Base-by-base conservation (phyloP, 2,888 invertebrate species). In the Silvanus unidentatus region DNA sequence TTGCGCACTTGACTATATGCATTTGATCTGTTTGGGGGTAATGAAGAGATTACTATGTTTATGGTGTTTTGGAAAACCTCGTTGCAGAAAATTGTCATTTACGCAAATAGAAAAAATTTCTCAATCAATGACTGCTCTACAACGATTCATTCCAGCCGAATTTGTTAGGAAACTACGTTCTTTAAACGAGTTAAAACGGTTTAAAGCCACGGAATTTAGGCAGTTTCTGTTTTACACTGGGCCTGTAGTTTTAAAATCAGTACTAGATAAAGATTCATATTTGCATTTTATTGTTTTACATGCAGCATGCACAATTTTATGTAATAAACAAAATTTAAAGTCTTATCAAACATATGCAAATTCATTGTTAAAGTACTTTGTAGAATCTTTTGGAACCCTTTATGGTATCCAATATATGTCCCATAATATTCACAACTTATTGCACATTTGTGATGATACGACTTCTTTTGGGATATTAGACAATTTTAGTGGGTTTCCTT, bases 401-500 rank as follows among this genome's bases (percentile, higher is more conserved):
- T 49, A 45, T 40, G 46, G 43, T 14, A 28, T 39, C 38, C 40
- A 53, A 27, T 49, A 43, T 27, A 42, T 52, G 11, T 48, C 53
- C 13, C 47, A 55, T 41, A 54, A 53, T 48, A 47, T 55, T 27
- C 53, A 55, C 42, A 45, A 42, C 40, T 41, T 49, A 34, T 28
- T 51, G 30, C 53, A 55, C 40, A 12, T 55, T 27, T 43, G 45
- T 35, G 42, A 52, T 40, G 47, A 46, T 47, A 44, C 52, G 14
- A 32, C 43, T 11, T 32, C 27, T 15, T 43, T 49, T 39, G 49
- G 50, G 16, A 34, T 41, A 16, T 12, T 50, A 11, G 47, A 50
- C 39, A 34, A 15, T 34, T 47, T 40, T 39, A 49, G 41, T 28
- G 40, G 37, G 14, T 49, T 49, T 40, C 32, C 29, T 9, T 48